Conservation (phyloP, 64 coral and sea anemone genomes). For the Catalaphyllia jardinei region DNA sequence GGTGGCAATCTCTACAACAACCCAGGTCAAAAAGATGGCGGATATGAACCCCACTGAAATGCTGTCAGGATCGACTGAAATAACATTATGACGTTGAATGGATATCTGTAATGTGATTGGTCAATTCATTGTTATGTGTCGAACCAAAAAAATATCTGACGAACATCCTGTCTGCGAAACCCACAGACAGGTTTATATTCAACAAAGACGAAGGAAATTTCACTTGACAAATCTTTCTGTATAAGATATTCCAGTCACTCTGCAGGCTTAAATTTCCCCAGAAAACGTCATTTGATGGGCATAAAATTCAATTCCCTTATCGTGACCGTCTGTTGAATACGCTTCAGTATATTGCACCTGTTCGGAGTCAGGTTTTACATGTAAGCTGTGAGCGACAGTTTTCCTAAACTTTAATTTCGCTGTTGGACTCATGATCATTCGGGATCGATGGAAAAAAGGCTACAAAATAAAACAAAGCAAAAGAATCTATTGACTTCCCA, state of each 20-base stretch:
- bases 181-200: neutral
- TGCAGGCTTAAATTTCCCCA: no score
- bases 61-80: neutral
- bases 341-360: conserved; percentile 8
- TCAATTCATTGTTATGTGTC: neutral
- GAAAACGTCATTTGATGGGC: no score
- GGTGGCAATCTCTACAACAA: neutral
- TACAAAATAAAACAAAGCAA: no score
- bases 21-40: conserved; percentile 12
- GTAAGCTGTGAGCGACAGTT: neutral
- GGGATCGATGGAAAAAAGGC: no score
- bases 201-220: neutral
- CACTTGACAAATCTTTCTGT: neutral
- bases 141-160: neutral
- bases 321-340: neutral
- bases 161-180: conserved; percentile 24
- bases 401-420: neutral
- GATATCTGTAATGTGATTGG: conserved; percentile 15
- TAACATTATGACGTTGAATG: conserved; percentile 35
- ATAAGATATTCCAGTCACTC: neutral
- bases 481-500: no score
- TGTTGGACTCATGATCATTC: neutral
- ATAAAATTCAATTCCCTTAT: neutral
- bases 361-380: neutral
- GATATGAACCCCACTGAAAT: neutral